Evolutionary conservation across 2,888 invertebrate genomes (phyloP).

Genomic region (Copidosoma aretas): DNA sequence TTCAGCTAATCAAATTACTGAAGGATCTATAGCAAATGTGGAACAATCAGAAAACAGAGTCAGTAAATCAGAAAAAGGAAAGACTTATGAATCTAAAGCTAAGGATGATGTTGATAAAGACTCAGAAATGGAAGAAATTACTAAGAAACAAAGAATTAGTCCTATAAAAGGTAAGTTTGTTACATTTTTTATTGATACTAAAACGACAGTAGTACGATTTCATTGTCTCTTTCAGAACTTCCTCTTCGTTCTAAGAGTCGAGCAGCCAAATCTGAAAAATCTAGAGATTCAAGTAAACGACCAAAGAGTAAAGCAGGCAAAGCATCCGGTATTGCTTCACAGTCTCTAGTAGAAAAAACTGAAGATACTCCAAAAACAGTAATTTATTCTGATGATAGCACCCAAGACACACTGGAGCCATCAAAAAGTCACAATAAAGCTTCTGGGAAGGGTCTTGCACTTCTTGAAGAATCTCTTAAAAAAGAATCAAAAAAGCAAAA

Average conservation of each 20-base stretch:
- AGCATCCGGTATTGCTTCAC: conserved; percentile 4
- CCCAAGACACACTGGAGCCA: conserved; percentile 48
- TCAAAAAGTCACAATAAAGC: conserved; percentile 33
- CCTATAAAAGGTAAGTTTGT: neutral
- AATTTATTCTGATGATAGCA: conserved; percentile 59
- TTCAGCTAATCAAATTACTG: too few relatives aligned
- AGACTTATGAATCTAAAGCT: neutral
- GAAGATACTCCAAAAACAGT: conserved; percentile 33
- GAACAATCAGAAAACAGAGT: conserved; percentile 5
- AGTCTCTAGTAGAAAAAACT: conserved; percentile 9
- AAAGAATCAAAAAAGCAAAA: conserved; percentile 50
- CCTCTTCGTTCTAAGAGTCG: conserved; percentile 10
- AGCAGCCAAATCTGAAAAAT: conserved; percentile 7
- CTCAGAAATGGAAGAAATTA: conserved; percentile 17
- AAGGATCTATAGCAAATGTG: neutral
- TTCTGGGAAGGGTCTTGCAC: conserved; percentile 50
- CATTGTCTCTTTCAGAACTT: conserved; percentile 6
- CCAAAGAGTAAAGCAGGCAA: conserved; percentile 29
- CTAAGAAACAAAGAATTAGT: neutral
- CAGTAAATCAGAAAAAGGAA: neutral
- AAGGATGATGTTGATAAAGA: conserved; percentile 11
- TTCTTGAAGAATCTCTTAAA: conserved; percentile 54
- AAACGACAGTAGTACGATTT: neutral
- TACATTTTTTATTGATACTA: neutral
- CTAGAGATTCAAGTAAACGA: conserved; percentile 6